Evolutionary conservation across 1,140 invertebrate genomes (phyloP), one percentile per base, ranked within the genome.

Genomic region (Drosophila asahinai): DNA sequence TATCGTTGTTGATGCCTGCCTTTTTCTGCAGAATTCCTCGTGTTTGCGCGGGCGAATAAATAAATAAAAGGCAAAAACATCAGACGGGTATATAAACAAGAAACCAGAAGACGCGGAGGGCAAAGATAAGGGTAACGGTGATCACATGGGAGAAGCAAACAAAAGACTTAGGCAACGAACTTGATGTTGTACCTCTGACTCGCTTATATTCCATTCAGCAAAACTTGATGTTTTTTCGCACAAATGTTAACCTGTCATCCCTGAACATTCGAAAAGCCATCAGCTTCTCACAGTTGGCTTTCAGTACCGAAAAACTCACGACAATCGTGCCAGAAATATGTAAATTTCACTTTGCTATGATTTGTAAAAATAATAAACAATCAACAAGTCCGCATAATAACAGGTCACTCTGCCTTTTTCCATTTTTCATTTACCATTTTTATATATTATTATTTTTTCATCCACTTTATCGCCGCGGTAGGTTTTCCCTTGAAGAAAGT

Each of bases 401-500:
- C 59, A 70, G 80, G 48, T 47, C 42, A 67, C 59, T 48, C 59
- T 63, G 25, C 64, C 64, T 42, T 49, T 67, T 60, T 57, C 36
- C 80, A 65, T 42, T 55, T 73, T 65, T 73, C 42, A 63, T 63
- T 66, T 45, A 54, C 17, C 52, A 36, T 38, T 52, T 49, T 38
- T 52, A n/a, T 54, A 38, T 57, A 57, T 80, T 59, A 58, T 71
- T 68, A 51, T 70, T 76, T 66, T 48, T 58, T 60, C n/a, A 36
- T 17, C 40, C 12, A 47, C 51, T 47, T n/a, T 36, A 40, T 45
- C 8, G 25, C 48, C 33, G 52, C 66, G 17, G 47, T 7, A 63
- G 49, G 57, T 54, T 63, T 86, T 86, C 68, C 80, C 80, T 86
- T 86, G 77, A 89, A 83, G 83, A 87, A 87, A 87, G 83, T 78